phyloP scores from a whole-genome alignment of 2,797 vertebrate genomes.

The Myoxocephalus aenaeus region DNA sequence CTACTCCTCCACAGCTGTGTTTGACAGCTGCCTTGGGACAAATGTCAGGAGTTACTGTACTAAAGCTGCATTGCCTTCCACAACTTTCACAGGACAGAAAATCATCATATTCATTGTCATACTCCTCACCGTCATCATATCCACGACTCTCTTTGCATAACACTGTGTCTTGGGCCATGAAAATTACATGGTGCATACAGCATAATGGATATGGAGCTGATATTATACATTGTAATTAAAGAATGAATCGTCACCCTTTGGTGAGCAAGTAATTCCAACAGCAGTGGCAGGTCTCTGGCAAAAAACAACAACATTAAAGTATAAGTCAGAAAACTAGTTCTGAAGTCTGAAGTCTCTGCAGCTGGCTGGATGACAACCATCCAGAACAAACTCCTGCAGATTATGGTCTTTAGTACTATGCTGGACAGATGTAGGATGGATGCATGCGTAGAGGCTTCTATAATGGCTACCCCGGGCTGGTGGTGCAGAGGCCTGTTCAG shows the following conservation, averaged over 20 bases:
- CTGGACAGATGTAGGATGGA: slow-evolving; percentile 37
- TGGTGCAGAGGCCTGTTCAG: slow-evolving; percentile 23
- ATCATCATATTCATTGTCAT: not conserved
- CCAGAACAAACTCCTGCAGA: slow-evolving; percentile 13
- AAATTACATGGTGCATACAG: not conserved
- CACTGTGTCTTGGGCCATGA: not conserved
- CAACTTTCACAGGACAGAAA: slow-evolving; percentile 4
- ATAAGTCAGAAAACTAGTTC: not conserved
- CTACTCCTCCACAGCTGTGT: slow-evolving; percentile 17
- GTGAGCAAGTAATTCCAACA: not conserved
- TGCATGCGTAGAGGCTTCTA: slow-evolving; percentile 18
- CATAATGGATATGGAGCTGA: not conserved
- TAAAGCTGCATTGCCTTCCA: not conserved
- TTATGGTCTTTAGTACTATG: slow-evolving; percentile 13
- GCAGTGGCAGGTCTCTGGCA: not conserved
- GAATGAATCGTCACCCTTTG: not conserved
- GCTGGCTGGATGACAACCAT: slow-evolving; percentile 13
- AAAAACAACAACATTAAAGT: slow-evolving; percentile 6
- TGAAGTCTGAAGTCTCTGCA: slow-evolving; percentile 12
- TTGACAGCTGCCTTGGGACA: slow-evolving; percentile 14
- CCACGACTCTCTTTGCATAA: not conserved
- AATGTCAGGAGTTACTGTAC: slow-evolving; percentile 9
- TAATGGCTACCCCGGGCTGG: slow-evolving; percentile 33
- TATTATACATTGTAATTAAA: not conserved
- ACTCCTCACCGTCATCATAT: not conserved